Percentiles rank a stretch among this genome's conserved stretches.
Conservation (phyloP, 2,797 vertebrate species). For the Melanotaenia pygmaea region DNA sequence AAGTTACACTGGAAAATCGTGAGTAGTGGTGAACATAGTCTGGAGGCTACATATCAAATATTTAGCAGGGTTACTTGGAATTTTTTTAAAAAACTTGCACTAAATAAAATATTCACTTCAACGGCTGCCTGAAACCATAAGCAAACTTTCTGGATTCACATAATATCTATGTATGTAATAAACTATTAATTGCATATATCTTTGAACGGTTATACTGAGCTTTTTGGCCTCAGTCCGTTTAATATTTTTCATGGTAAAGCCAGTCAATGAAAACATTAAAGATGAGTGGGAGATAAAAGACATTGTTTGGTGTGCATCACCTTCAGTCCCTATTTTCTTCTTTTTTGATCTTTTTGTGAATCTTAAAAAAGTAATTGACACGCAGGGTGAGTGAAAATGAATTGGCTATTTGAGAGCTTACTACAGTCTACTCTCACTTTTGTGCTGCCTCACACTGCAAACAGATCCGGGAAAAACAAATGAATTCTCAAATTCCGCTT, state of each 20-base stretch:
- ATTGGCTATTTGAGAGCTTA: neutral
- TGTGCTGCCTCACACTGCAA: slow-evolving; percentile 2
- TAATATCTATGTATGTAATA: slow-evolving; percentile 36
- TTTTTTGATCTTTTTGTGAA: slow-evolving; percentile 2
- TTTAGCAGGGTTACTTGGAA: slow-evolving; percentile 64
- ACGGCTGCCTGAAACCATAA: slow-evolving; percentile 39
- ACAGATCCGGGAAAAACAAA: slow-evolving; percentile 31
- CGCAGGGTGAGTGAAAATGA: neutral
- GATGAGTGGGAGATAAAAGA: slow-evolving; percentile 16
- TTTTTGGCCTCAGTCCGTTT: neutral
- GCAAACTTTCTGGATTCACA: slow-evolving; percentile 14
- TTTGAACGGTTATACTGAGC: slow-evolving; percentile 20
- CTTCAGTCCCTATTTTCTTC: neutral
- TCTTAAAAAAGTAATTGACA: neutral
- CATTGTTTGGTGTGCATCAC: neutral
- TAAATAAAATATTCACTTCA: slow-evolving; percentile 68
- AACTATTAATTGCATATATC: slow-evolving; percentile 29
- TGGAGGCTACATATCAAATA: slow-evolving; percentile 51
- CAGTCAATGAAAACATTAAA: slow-evolving; percentile 17
- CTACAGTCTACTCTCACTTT: neutral
- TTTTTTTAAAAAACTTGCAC: slow-evolving; percentile 51
- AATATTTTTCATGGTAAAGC: slow-evolving; percentile 12
- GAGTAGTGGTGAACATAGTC: slow-evolving; percentile 30
- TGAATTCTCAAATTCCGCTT: slow-evolving; percentile 38
- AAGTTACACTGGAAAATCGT: slow-evolving; percentile 27